Conservation (phyloP, 2,797 vertebrate species). For the Euphonia xanthogaster region DNA sequence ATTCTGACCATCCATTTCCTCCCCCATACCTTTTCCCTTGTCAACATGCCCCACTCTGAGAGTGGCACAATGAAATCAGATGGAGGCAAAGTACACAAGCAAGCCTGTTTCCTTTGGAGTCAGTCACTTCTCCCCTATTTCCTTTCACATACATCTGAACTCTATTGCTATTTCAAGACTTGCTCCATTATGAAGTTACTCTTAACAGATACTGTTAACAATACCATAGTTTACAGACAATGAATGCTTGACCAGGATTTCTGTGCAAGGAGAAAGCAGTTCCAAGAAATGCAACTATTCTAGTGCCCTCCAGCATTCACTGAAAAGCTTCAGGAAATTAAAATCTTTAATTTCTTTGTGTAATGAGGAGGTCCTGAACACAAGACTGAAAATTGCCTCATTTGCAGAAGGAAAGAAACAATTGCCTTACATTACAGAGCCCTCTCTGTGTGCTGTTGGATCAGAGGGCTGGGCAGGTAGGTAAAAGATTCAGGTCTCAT, state of each 20-base stretch:
- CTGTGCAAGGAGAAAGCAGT: background rate
- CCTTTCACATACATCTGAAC: background rate
- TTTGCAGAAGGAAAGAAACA: background rate
- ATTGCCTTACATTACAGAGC: background rate
- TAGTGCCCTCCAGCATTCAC: background rate
- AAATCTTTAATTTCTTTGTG: background rate
- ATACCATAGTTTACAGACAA: background rate
- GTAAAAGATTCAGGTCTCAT: background rate
- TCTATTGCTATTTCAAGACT: background rate
- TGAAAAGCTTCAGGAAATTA: slow-evolving; percentile 19
- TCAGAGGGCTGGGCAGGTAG: background rate
- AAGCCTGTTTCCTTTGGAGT: background rate
- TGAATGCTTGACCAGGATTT: background rate
- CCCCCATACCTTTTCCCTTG: background rate
- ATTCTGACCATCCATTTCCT: background rate
- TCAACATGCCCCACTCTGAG: fast-evolving
- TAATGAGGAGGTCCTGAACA: background rate
- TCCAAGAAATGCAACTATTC: background rate
- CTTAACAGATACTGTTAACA: background rate
- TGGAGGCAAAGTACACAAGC: background rate
- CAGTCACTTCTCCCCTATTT: background rate
- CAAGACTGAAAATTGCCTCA: background rate
- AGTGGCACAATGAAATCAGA: background rate
- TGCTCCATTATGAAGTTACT: background rate
- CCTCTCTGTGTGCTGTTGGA: background rate